These are phyloP conservation scores for Holacanthus passer DNA, from an alignment of 2,113 vertebrate genomes.

Conservation along the genomic window DNA sequence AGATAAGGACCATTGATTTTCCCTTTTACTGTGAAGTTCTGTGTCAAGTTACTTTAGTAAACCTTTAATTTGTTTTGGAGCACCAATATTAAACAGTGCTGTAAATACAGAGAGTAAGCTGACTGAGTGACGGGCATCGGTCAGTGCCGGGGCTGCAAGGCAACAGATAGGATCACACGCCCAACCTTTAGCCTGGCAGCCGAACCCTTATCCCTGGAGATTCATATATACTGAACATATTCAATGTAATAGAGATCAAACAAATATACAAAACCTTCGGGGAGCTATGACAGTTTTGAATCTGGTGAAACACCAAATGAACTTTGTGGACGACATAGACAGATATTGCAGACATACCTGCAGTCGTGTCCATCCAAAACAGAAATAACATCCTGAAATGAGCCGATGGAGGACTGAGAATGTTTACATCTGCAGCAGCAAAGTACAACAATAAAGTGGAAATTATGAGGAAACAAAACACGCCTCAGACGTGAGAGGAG, in stretches of 20 bases:
- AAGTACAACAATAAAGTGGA: constrained; percentile 45
- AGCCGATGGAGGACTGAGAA: constrained; percentile 13
- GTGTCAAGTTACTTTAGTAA: no score
- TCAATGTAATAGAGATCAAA: neutral
- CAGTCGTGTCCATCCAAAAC: constrained; percentile 13
- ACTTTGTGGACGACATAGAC: neutral
- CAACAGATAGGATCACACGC: no score
- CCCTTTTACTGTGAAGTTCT: no score
- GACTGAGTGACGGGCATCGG: no score
- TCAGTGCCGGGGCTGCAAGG: no score
- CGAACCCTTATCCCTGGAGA: no score
- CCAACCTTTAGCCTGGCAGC: no score
- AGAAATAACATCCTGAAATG: constrained; percentile 38
- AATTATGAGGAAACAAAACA: constrained; percentile 43
- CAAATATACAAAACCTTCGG: neutral
- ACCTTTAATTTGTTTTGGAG: no score
- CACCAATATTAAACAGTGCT: no score
- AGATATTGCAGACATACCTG: constrained; percentile 13
- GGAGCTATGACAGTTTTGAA: neutral
- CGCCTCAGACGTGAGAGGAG: constrained; percentile 10
- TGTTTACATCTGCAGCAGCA: constrained; percentile 39
- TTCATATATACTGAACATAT: no score
- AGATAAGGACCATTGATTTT: no score
- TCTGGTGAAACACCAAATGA: constrained; percentile 12
- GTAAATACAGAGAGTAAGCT: no score